Evolutionary conservation across 1,140 invertebrate species (phyloP), one percentile per base, ranked within the genome.

Genomic region (Plectrocnemia conspersa): DNA sequence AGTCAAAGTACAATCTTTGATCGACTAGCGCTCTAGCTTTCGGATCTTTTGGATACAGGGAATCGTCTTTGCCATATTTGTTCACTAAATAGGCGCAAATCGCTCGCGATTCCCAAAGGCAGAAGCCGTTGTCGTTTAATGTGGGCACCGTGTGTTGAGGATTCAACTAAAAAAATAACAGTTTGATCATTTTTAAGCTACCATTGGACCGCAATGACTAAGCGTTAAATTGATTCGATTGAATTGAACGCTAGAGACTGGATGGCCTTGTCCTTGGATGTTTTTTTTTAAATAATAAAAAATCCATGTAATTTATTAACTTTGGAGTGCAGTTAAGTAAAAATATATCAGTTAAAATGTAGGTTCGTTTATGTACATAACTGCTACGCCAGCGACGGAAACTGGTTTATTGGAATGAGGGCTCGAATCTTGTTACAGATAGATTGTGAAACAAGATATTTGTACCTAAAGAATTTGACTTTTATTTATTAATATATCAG

Each of bases 1-100:
- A 70, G 63, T 90, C 86, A 66, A 90, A 91, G 66, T 83, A 84
- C 1, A 91, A 68, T 50, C 83, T 77, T 59, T 85, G 81, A 64
- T 90, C 82, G 2, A 91, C 81, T 0, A 83, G 0, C 1, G 84
- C 87, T 7, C 87, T 71, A 46, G 81, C 77, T 56, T 84, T 81
- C 0, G 82, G 74, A 25, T 88, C 82, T 59, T 84, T 85, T 0
- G 88, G 88, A 65, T 89, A 90, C 5, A 90, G 70, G 1, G 74
- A 70, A 65, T 80, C 83, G 55, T 85, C 76, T 65, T 86, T 86
- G 22, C 76, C 84, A 64, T 90, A 91, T 61, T 85, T 77, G 57
- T 84, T 80, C 0, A 72, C 81, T 52, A 91, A 70, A 67, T 91
- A 91, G 0, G 73, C 72, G 63, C 82, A 79, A 65, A 89, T 88